phyloP scores from a whole-genome alignment of 2,797 vertebrate species.

The Lagorchestes hirsutus region DNA sequence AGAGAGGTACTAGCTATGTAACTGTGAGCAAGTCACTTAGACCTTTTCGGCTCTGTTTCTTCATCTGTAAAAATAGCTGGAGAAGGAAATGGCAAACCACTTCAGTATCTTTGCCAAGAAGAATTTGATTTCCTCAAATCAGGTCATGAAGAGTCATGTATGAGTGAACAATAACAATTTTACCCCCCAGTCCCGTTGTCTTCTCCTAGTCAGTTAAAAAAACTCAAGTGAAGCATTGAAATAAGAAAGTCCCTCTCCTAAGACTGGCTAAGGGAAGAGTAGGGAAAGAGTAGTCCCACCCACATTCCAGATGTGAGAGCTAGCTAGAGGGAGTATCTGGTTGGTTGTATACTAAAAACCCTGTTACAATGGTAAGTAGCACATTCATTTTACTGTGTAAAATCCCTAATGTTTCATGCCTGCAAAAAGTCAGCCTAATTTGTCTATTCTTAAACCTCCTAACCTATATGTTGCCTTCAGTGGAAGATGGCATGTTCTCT shows the following conservation, averaged over 20 bases:
- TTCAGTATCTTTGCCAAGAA: not conserved
- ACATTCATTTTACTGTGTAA: slow-evolving; percentile 38
- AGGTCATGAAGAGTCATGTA: not conserved
- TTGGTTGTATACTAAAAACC: fast-evolving
- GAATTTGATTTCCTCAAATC: not conserved
- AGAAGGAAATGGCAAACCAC: not conserved
- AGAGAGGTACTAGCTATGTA: not conserved
- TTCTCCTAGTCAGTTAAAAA: not conserved
- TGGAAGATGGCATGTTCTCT: slow-evolving; percentile 30
- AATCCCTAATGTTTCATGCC: slow-evolving; percentile 27
- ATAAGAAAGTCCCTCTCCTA: not conserved
- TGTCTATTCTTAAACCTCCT: slow-evolving; percentile 16
- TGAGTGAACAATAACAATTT: not conserved
- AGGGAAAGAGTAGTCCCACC: not conserved
- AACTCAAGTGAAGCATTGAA: not conserved
- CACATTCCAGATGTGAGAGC: too few species aligned
- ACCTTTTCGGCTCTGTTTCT: not conserved
- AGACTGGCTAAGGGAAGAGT: too few species aligned
- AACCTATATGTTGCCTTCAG: slow-evolving; percentile 6
- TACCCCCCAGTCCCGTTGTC: not conserved
- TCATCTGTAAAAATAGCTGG: not conserved
- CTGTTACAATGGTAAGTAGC: not conserved
- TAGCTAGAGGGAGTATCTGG: not conserved
- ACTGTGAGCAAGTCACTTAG: not conserved
- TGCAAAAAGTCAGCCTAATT: not conserved